Evolutionary conservation across 2,113 vertebrate species (phyloP).

Genomic region (Leptosomus discolor): DNA sequence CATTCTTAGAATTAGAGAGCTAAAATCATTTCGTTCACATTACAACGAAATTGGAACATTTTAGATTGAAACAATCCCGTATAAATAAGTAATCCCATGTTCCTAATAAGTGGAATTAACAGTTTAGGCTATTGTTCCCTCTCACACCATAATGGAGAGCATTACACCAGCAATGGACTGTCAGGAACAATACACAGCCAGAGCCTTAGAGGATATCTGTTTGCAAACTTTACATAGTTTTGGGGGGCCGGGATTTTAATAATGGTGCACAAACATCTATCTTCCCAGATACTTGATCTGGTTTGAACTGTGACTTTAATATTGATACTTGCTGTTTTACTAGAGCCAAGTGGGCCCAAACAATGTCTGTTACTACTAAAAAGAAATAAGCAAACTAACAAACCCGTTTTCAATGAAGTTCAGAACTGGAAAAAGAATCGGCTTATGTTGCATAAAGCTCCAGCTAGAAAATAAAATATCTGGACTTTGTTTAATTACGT

Average conservation of each 20-base stretch:
- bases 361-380: constrained; percentile 52
- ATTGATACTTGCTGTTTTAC: constrained; percentile 39
- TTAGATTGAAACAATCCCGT: not conserved
- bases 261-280: constrained; percentile 21
- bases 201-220: not conserved
- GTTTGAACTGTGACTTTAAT: constrained; percentile 48
- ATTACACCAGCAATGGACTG: not conserved
- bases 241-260: constrained; percentile 37
- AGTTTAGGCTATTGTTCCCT: not conserved
- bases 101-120: not conserved
- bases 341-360: constrained; percentile 47
- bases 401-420: constrained; percentile 21
- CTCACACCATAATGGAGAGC: not conserved
- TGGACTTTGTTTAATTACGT: constrained; percentile 28
- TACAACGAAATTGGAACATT: not conserved
- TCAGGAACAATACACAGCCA: not conserved
- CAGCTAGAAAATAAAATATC: constrained; percentile 31
- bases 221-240: constrained; percentile 8
- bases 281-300: constrained; percentile 45
- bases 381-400: constrained; percentile 55
- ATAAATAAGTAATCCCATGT: not conserved
- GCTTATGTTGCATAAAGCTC: not conserved
- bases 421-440: not conserved
- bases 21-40: not conserved
- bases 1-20: not conserved